These are phyloP conservation scores for Paramuricea clavata DNA, from an alignment of 92 coral and sea anemone genomes.

Conservation along the genomic window DNA sequence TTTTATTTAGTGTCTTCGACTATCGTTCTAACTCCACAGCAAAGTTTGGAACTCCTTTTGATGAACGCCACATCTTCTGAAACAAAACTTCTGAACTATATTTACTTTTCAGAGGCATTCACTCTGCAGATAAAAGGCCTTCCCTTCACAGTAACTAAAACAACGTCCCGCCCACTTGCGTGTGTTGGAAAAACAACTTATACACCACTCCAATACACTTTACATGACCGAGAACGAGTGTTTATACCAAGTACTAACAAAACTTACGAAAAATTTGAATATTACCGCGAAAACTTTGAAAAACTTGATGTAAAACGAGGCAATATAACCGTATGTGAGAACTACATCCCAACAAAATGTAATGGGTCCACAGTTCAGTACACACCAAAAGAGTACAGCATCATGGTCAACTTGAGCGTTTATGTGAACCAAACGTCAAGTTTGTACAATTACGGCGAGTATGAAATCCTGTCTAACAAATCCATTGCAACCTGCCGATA, in stretches of 20 bases:
- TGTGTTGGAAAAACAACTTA: slow-evolving; percentile 10
- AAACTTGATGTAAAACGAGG: background rate
- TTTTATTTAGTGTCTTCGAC: slow-evolving; percentile 13
- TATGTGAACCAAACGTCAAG: slow-evolving; percentile 1
- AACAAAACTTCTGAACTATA: background rate
- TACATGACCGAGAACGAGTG: background rate
- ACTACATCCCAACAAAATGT: slow-evolving; percentile 47
- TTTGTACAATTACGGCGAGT: slow-evolving; percentile 29
- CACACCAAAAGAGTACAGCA: background rate
- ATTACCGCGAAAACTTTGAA: background rate
- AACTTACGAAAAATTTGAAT: slow-evolving; percentile 24
- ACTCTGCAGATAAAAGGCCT: background rate
- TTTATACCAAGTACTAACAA: slow-evolving; percentile 12
- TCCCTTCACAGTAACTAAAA: background rate
- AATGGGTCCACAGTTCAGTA: background rate
- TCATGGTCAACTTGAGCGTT: slow-evolving; percentile 21
- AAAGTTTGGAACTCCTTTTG: slow-evolving; percentile 2
- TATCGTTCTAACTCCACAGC: slow-evolving; percentile 1
- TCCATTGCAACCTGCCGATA: slow-evolving; percentile 17
- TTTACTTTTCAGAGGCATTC: slow-evolving; percentile 11
- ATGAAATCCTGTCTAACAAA: slow-evolving; percentile 17
- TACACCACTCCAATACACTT: slow-evolving; percentile 4
- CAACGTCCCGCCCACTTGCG: slow-evolving; percentile 28
- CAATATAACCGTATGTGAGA: slow-evolving; percentile 47
- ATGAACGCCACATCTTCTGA: background rate